These are phyloP conservation scores for Rhincodon typus DNA, from an alignment of 2,797 vertebrate genomes.

Conservation along the genomic window DNA sequence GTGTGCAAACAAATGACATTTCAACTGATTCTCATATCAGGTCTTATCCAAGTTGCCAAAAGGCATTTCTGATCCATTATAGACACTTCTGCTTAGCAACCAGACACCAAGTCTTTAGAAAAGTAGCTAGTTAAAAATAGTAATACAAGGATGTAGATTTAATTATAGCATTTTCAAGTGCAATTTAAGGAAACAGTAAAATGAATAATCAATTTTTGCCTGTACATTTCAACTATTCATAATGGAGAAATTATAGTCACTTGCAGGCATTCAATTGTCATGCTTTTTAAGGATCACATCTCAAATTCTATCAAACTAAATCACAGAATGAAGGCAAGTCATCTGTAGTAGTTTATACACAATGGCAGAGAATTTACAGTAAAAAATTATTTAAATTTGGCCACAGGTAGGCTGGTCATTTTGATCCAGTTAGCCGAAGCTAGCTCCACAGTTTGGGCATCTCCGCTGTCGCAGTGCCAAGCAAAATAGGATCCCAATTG, in stretches of 20 bases:
- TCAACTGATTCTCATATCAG: neutral
- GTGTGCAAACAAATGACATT: neutral
- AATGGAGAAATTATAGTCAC: neutral
- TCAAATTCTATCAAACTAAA: neutral
- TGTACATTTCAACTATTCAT: constrained; percentile 1
- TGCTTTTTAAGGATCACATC: neutral
- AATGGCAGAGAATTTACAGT: constrained; percentile 54
- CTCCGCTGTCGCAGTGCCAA: constrained; percentile 89
- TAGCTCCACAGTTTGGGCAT: constrained; percentile 94
- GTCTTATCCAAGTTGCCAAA: neutral
- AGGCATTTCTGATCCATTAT: neutral
- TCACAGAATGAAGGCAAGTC: neutral
- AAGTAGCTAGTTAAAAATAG: neutral
- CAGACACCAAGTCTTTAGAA: neutral
- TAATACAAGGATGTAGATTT: constrained; percentile 4
- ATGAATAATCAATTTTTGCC: neutral
- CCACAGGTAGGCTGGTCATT: constrained; percentile 43
- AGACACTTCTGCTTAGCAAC: neutral
- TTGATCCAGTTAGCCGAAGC: constrained; percentile 74
- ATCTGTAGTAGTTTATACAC: constrained; percentile 30
- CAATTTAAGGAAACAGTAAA: neutral
- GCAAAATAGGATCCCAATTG: constrained; percentile 93
- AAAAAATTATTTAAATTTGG: constrained; percentile 50
- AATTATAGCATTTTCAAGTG: constrained; percentile 22
- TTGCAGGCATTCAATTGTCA: constrained; percentile 19